Base-by-base conservation (phyloP, 2,797 vertebrate species). In the Malacoctenus gilli region DNA sequence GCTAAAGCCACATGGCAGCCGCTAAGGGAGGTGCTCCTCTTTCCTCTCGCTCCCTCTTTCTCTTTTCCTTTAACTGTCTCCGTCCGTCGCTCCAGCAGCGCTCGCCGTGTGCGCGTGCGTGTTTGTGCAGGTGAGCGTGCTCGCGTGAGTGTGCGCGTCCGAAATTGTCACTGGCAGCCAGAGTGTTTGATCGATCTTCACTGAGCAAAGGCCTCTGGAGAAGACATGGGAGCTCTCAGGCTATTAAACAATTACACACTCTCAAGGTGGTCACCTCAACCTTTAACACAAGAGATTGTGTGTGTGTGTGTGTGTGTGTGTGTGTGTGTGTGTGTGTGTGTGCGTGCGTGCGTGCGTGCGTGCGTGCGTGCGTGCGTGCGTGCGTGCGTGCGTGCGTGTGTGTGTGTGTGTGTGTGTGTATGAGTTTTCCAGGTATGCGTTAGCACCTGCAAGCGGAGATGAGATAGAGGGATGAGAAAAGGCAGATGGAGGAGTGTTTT, bases 1-100 rank as follows among this genome's bases (percentile, higher is more conserved):
- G 91, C 90, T 89, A 79, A 90, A 92, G 79, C 89, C 88, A 87
- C 92, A 91, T 91, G 90, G 81, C 83, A 85, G 76, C 78, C 77
- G 49, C 79, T 85, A 61, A 86, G 79, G 87, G 88, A 86, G 83
- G 72, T 77, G 68, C 72, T 84, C 64, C 46, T 85, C 75, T 84
- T 82, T 83, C 71, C 64, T 76, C 68, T 82, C 58, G 42, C 65
- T 59, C 65, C 60, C 60, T 67, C 39, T 68, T 72, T 75, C 68
- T 86, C 49, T 78, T 54, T 85, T 66, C 59, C 73, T 81, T 78
- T 77, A 72, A 79, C 68, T 65, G 48, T 73, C 42, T 80, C 75
- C 35, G 62, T 81, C 70, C 66, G 63, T 80, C 70, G 77, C 51
- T 72, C 43, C 38, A 54, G 43, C 63, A 52, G n/a, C 59, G 51